phyloP scores from a whole-genome alignment of 2,113 vertebrate species.

The Tragelaphus buxtoni region DNA sequence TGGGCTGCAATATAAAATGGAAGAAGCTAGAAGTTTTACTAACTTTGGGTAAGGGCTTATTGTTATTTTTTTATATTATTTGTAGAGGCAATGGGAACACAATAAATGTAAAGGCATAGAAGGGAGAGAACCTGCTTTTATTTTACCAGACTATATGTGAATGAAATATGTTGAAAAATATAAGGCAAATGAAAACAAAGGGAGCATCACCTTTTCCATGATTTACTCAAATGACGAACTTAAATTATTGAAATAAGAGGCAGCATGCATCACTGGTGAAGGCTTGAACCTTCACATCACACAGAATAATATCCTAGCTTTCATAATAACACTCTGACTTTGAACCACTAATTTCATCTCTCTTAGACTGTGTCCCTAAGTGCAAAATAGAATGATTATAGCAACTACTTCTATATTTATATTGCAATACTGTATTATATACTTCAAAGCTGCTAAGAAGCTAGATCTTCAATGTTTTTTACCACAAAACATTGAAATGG shows the following conservation, averaged over 20 bases:
- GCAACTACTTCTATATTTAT: not conserved
- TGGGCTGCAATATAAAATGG: not conserved
- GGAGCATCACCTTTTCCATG: not conserved
- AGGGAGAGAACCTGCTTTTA: not conserved
- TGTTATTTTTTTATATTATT: slow-evolving; percentile 3
- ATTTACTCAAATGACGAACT: not conserved
- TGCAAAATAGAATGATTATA: not conserved
- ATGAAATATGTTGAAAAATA: not conserved
- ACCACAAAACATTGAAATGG: not conserved
- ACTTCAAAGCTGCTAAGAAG: not conserved
- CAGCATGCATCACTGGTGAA: not conserved
- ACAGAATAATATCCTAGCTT: not conserved
- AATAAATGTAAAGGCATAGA: not conserved
- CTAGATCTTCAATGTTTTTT: not conserved
- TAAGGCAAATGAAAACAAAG: not conserved
- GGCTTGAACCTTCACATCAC: not conserved
- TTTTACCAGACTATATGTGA: not conserved
- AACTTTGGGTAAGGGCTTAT: not conserved
- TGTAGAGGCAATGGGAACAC: not conserved
- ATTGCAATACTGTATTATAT: not conserved
- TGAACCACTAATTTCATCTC: not conserved
- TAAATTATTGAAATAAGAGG: not conserved
- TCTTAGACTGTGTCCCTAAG: not conserved
- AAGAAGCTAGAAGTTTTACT: not conserved
- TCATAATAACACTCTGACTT: not conserved